phyloP scores from a whole-genome alignment of 2,797 vertebrate species.

The Enteromius afrohamiltoni region DNA sequence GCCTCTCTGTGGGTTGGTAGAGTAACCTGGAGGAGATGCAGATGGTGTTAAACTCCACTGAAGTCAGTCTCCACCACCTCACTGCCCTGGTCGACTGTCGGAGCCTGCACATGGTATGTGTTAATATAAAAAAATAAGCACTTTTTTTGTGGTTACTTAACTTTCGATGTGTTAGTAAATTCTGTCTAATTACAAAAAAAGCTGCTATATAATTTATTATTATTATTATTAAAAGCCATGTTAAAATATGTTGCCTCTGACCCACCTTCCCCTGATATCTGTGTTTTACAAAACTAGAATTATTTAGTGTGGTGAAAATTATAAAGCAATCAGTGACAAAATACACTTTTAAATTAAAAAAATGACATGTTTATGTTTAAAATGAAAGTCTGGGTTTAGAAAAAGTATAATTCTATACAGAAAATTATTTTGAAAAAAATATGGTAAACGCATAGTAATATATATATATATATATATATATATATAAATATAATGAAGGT shows the following conservation, averaged over 20 bases:
- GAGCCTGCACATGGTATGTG: conserved; percentile 93
- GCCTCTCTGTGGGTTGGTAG: conserved; percentile 73
- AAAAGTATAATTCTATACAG: not conserved
- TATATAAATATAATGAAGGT: not conserved
- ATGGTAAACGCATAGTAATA: not conserved
- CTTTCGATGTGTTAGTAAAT: not conserved
- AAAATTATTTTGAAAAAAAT: not conserved
- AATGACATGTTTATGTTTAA: too few species aligned
- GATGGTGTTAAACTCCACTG: conserved; percentile 90
- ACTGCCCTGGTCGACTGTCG: conserved; percentile 97
- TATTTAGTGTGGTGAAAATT: not conserved
- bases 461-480: not conserved
- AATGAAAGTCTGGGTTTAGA: not conserved
- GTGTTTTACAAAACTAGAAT: not conserved
- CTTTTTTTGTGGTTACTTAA: not conserved
- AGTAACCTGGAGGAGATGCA: conserved; percentile 87
- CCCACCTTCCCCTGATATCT: not conserved
- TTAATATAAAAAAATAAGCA: not conserved
- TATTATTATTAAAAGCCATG: not conserved
- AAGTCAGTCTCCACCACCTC: conserved; percentile 94
- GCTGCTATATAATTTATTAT: not conserved
- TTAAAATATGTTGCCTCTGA: not conserved
- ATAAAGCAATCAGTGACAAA: not conserved
- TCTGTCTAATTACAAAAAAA: not conserved
- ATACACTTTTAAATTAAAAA: not conserved